These are phyloP conservation scores for Patella ulyssiponensis DNA, from an alignment of 2,888 invertebrate species.

Conservation along the genomic window DNA sequence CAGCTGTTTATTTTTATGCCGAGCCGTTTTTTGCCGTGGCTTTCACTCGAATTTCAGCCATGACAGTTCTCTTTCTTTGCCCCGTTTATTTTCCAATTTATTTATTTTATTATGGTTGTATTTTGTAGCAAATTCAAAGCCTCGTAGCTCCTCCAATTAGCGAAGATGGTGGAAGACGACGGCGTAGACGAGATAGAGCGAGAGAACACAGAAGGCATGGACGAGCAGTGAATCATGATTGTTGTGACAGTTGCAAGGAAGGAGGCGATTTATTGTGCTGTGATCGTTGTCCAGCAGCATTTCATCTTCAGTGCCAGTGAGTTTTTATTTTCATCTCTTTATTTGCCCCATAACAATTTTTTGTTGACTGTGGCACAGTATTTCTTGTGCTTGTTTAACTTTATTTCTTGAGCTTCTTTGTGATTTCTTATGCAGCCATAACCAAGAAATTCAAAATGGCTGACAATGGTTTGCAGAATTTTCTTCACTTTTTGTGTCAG, in stretches of 20 bases:
- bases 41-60: not conserved
- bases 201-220: slow-evolving; percentile 74
- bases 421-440: not conserved
- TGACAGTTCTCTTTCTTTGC: slow-evolving; percentile 11
- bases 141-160: slow-evolving; percentile 90
- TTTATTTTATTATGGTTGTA: not conserved
- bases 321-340: slow-evolving; percentile 39
- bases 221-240: slow-evolving; percentile 82
- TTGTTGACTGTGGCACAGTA: too few species aligned
- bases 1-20: too few species aligned
- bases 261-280: slow-evolving; percentile 96
- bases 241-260: slow-evolving; percentile 94
- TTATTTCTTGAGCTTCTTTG: too few species aligned
- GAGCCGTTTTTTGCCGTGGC: too few species aligned
- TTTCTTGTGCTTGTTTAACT: too few species aligned
- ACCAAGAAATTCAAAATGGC: slow-evolving; percentile 22
- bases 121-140: slow-evolving; percentile 85
- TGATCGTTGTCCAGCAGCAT: slow-evolving; percentile 95
- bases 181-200: slow-evolving; percentile 60
- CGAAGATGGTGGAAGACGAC: slow-evolving; percentile 78
- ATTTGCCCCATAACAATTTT: too few species aligned
- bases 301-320: slow-evolving; percentile 96
- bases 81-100: too few species aligned
- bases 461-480: slow-evolving; percentile 11
- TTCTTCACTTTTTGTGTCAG: too few species aligned